Evolutionary conservation across 2,888 invertebrate genomes (phyloP).

Genomic region (Drosophila vallismaia): DNA sequence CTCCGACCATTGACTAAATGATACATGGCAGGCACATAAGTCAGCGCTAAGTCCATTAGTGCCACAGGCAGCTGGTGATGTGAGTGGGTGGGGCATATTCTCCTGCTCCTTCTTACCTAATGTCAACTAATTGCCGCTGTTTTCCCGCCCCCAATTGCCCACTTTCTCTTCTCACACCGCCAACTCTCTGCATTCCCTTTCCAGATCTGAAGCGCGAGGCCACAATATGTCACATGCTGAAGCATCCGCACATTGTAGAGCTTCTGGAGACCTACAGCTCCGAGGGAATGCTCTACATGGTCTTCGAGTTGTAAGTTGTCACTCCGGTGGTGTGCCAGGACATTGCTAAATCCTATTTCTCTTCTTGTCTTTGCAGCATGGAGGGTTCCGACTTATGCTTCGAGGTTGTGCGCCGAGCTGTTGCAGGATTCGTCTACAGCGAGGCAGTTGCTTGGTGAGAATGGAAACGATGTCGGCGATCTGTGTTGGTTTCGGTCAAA

Average conservation of each 20-base stretch:
- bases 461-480: conserved; percentile 22
- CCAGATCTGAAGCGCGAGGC: conserved; percentile 98
- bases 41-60: conserved; percentile 69
- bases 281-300: conserved; percentile 99
- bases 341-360: conserved; percentile 33
- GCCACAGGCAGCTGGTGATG: conserved; percentile 54
- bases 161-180: not conserved
- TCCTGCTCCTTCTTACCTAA: conserved; percentile 17
- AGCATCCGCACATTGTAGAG: conserved; percentile 99
- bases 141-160: not conserved
- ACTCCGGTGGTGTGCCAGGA: conserved; percentile 5
- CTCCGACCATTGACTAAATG: conserved; percentile 68
- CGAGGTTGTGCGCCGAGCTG: conserved; percentile 97
- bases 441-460: conserved; percentile 98
- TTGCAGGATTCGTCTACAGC: conserved; percentile 99
- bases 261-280: conserved; percentile 99
- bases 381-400: conserved; percentile 99
- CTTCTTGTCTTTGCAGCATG: conserved; percentile 88
- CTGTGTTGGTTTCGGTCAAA: conserved; percentile 15
- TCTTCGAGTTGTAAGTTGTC: conserved; percentile 98
- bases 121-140: conserved; percentile 65
- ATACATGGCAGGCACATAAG: conserved; percentile 72
- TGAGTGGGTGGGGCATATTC: conserved; percentile 1
- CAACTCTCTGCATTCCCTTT: conserved; percentile 32
- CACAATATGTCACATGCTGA: conserved; percentile 99